Evolutionary conservation across 2,888 invertebrate genomes (phyloP), one percentile per base, ranked within the genome.

Genomic region (Eurois occulta): DNA sequence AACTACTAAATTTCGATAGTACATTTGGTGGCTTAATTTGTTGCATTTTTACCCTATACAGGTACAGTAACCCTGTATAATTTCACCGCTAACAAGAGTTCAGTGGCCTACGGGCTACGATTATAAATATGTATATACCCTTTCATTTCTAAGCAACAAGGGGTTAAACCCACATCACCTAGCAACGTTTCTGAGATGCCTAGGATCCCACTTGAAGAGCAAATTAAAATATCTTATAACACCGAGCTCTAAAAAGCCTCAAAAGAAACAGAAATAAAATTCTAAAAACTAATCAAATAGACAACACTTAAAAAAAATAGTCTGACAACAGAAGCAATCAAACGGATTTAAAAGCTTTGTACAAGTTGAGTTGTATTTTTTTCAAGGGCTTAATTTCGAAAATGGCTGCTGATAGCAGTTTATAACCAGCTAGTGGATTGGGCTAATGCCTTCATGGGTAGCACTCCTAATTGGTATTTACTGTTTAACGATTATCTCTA

Each of bases 71-170:
- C n/a, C n/a, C n/a, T n/a, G n/a, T n/a, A n/a, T n/a, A n/a, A 62
- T 62, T 35, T 35, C 21, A 4, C 35, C 62, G 32, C 35, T 35
- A n/a, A 28, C 28, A 65, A 58, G 21, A 32, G 66, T 70, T 78
- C 66, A 73, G 8, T 67, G 52, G 38, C 32, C 71, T 64, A 16
- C 35, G 10, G 21, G 21, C 62, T 62, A 32, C 24, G 21, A 43
- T 62, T 13, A 41, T 55, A 48, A 52, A 52, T 24, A 69, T 69
- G 7, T 38, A 58, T 35, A 24, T 35, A 28, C n/a, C 21, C 35
- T 77, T n/a, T 69, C 28, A 55, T 83, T 35, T 72, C 41, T 68
- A 41, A 71, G 58, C 5, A 82, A 72, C 28, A 83, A 72, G 68
- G 21, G 68, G 32, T 35, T 35, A 52, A 52, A 72, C 32, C 46